These are phyloP conservation scores for Lutraria rhynchaena DNA, from an alignment of 1,140 invertebrate species.

Conservation along the genomic window DNA sequence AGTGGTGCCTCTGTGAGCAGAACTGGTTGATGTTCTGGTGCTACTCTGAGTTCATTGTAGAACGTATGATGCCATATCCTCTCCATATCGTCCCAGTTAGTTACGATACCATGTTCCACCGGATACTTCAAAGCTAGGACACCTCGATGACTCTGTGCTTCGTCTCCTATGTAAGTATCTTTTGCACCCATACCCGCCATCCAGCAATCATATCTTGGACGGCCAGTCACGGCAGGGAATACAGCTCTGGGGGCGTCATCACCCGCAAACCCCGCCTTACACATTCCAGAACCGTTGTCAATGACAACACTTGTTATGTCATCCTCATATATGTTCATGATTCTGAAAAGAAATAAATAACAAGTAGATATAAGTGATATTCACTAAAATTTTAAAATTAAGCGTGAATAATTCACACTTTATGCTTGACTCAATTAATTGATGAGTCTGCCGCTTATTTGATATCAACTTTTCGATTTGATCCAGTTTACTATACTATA, in stretches of 20 bases:
- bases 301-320: no score
- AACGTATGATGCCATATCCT: constrained; percentile 95
- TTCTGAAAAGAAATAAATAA: no score
- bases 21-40: constrained; percentile 94
- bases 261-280: constrained; percentile 83
- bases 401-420: no score
- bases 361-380: no score
- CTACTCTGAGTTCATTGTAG: constrained; percentile 90
- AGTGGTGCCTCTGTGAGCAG: constrained; percentile 67
- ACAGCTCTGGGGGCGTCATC: constrained; percentile 52
- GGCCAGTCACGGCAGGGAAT: constrained; percentile 38
- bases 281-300: no score
- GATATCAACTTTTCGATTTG: no score
- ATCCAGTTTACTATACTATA: no score
- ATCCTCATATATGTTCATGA: constrained; percentile 82
- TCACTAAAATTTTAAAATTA: no score
- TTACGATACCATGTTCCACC: constrained; percentile 85
- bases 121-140: constrained; percentile 83
- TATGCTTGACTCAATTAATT: no score
- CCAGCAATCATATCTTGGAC: constrained; percentile 12
- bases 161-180: constrained; percentile 82
- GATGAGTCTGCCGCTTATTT: no score
- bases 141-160: constrained; percentile 87
- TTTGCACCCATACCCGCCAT: constrained; percentile 82
- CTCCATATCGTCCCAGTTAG: no score